Base-by-base conservation (phyloP, 2,113 vertebrate genomes). In the Peromyscus leucopus region DNA sequence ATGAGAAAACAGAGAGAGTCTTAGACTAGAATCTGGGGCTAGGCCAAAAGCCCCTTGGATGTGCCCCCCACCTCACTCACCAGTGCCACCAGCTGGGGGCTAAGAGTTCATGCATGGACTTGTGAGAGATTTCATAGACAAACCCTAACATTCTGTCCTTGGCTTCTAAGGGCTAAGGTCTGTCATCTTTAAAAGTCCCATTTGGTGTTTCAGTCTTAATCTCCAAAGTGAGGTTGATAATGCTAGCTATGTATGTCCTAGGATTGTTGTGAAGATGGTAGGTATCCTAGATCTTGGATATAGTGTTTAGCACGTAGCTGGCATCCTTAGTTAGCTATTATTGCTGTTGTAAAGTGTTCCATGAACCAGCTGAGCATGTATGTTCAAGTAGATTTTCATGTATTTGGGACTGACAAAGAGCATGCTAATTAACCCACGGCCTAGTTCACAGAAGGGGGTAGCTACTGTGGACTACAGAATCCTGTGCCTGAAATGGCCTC, bases 131-230 rank as follows among this genome's bases (percentile, higher is more conserved):
- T 46, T 15, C 6, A 8, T 61, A 26, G 39, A 28, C 78, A 83
- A 83, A 39, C n/a, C 7, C 12, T 42, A 59, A 28, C n/a, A 16
- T 61, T 83, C 80, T 61, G 22, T 15, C 80, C 24, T 61, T 1
- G 0, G 11, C 55, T 39, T 59, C 21, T 39, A 7, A 24, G 16
- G 48, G 28, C 76, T 46, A 7, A 79, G 0, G 12, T 16, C 5
- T 83, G 22, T 61, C 36, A 39, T 11, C 55, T 59, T 24, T 59
- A 26, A 24, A 82, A 26, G 55, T 59, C 22, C 55, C 8, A 65
- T 96, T 90, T 89, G 4, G 90, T 96, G 36, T 16, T 57, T 72
- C n/a, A 11, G 63, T 65, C 24, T 82, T 55, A 80, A 31, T 65
- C 39, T 65, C 16, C 82, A 85, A 86, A 86, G 55, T 86, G 42